Evolutionary conservation across 2,797 vertebrate genomes (phyloP).

Genomic region (Petrocephalus sullivani): DNA sequence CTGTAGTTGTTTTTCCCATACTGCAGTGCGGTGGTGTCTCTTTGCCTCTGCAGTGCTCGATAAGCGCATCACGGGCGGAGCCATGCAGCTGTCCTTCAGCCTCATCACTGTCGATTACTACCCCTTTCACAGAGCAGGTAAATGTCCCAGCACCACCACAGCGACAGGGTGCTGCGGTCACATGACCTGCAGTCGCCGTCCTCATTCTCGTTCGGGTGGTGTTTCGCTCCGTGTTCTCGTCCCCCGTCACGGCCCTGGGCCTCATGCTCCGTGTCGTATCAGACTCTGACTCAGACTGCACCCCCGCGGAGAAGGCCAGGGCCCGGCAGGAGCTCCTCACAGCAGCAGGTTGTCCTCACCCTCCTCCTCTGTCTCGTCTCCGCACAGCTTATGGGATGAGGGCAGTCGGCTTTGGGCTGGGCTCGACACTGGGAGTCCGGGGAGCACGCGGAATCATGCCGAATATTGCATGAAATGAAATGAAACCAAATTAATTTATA

Average conservation of each 20-base stretch:
- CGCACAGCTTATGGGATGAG: background rate
- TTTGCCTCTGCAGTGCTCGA: conserved; percentile 62
- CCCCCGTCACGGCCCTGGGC: background rate
- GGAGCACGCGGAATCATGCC: background rate
- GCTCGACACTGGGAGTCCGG: background rate
- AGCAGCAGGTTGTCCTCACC: background rate
- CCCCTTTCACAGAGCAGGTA: conserved; percentile 94
- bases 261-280: background rate
- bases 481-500: too few relatives aligned
- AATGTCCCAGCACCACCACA: background rate
- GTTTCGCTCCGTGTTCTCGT: background rate
- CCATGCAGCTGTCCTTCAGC: conserved; percentile 96
- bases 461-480: background rate
- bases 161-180: background rate
- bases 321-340: background rate
- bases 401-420: background rate
- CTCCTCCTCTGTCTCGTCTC: background rate
- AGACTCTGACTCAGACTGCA: conserved; percentile 6
- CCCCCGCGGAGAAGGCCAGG: background rate
- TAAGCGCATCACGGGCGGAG: conserved; percentile 85
- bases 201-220: background rate
- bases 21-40: background rate
- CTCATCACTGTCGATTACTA: conserved; percentile 94
- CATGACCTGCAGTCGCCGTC: background rate
- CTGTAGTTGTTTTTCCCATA: background rate